Percentiles rank a stretch among this genome's conserved stretches.
phyloP scores from a whole-genome alignment of 1,140 invertebrate genomes.

The Drosophila funebris region DNA sequence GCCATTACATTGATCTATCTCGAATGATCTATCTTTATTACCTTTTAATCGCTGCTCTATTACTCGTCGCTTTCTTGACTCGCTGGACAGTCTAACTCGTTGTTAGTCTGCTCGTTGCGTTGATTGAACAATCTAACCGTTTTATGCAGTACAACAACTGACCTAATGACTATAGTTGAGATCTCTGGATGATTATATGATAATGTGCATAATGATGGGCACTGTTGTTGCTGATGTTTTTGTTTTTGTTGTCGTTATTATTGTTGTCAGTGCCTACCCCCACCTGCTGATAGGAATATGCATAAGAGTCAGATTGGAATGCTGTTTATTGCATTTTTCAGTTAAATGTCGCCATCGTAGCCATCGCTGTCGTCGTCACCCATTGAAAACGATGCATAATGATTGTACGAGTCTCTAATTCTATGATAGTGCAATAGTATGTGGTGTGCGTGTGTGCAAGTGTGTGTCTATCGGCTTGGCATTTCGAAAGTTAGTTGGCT shows the following conservation, averaged over 20 bases:
- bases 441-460: constrained; percentile 3
- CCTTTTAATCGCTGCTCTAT: neutral
- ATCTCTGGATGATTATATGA: constrained; percentile 43
- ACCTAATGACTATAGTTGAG: constrained; percentile 29
- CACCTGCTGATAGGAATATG: constrained; percentile 10
- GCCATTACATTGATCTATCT: too few species aligned
- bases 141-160: too few species aligned
- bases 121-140: constrained; percentile 14
- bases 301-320: constrained; percentile 67
- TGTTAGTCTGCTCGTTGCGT: neutral
- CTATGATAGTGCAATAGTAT: neutral
- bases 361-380: constrained; percentile 40
- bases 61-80: neutral
- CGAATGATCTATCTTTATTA: neutral
- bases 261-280: neutral
- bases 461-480: constrained; percentile 39
- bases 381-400: constrained; percentile 69
- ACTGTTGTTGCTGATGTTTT: constrained; percentile 35
- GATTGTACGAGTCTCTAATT: constrained; percentile 36
- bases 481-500: constrained; percentile 67
- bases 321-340: constrained; percentile 76
- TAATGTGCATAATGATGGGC: constrained; percentile 64
- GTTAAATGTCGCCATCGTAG: constrained; percentile 72
- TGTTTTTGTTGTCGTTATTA: constrained; percentile 1
- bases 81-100: neutral